Evolutionary conservation across 1,140 invertebrate genomes (phyloP), one percentile per base, ranked within the genome.

Genomic region (roundworm (Caenorhabditis elegans)): DNA sequence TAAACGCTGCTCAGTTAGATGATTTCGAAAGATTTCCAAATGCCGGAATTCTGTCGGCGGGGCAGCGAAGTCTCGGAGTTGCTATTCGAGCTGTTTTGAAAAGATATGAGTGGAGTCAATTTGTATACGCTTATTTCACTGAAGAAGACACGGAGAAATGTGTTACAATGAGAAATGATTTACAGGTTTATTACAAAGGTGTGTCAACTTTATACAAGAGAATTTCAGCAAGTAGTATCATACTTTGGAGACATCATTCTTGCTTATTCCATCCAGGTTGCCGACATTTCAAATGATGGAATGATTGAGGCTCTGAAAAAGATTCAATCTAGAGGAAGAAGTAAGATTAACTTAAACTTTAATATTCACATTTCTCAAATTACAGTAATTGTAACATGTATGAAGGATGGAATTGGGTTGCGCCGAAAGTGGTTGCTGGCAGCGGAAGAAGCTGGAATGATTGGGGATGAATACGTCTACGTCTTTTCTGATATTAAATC

Each of bases 381-480:
- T 81, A 28, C 60, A 81, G 80, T 81, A 11, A 47, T 81, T 22
- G 65, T 81, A 6, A 48, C 60, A 3, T 81, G 80, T 19, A 46
- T 81, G 39, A 60, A 60, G 13, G 80, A 81, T 26, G 70, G 47
- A 22, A 70, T 60, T 11, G 65, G 60, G 4, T 46, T 70, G 1
- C 65, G 75, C 17, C 60, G 80, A 19, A 81, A 76, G 22, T 51
- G 65, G 31, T 34, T 81, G 8, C 36, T 81, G 75, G 80, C 80
- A 22, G 80, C 80, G 2, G 31, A 70, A 11, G 80, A 81, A 26
- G 43, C 39, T 24, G 60, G 65, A 76, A 81, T 81, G 80, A 48
- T 81, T 55, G 60, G 47, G 0, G 80, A 75, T 43, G 80, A 81
- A 28, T 81, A 60, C 6, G 80, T 81, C 39, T 81, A 81, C 28